Evolutionary conservation across 1,140 invertebrate species (phyloP), one percentile per base, ranked within the genome.

Genomic region (Stenopsyche tienmushanensis): DNA sequence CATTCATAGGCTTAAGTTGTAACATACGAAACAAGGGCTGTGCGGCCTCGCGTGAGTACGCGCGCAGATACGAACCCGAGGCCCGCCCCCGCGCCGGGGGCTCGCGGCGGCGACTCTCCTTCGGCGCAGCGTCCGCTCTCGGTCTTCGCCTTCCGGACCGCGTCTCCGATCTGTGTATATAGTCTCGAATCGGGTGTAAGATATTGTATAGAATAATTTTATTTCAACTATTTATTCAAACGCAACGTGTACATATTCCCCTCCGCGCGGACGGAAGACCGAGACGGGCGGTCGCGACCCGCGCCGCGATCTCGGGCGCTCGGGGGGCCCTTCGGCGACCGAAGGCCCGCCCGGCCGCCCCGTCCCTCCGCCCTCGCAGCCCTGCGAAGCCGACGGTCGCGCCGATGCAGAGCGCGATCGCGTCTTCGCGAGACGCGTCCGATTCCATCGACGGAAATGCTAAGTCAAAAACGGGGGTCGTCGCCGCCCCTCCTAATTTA

Each of bases 221-320:
- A n/a, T n/a, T n/a, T n/a, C n/a, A 44, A 44, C 18, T 44, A 44
- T 44, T 44, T 44, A 44, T 44, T 44, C 34, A 39, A n/a, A n/a
- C n/a, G n/a, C n/a, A n/a, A n/a, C n/a, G n/a, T n/a, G n/a, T n/a
- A n/a, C n/a, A n/a, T n/a, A n/a, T n/a, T n/a, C n/a, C n/a, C n/a
- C n/a, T n/a, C n/a, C n/a, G n/a, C 29, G 29, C 29, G 29, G 29
- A 34, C 29, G 29, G 5, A 34, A 34, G 29, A 5, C 29, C 13
- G 5, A 5, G 29, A 34, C 29, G 29, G 29, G 29, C 29, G 29
- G 29, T 34, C 29, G 29, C 29, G 29, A 13, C 42, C 59, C 52
- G 57, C 60, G 67, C 60, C 66, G 59, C 65, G 67, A 69, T 69
- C 67, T 69, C 67, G 57, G 67, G 45, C 67, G 62, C 49, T 20